Base-by-base conservation (phyloP, 2,888 invertebrate genomes). In the Diadegma fenestrale region DNA sequence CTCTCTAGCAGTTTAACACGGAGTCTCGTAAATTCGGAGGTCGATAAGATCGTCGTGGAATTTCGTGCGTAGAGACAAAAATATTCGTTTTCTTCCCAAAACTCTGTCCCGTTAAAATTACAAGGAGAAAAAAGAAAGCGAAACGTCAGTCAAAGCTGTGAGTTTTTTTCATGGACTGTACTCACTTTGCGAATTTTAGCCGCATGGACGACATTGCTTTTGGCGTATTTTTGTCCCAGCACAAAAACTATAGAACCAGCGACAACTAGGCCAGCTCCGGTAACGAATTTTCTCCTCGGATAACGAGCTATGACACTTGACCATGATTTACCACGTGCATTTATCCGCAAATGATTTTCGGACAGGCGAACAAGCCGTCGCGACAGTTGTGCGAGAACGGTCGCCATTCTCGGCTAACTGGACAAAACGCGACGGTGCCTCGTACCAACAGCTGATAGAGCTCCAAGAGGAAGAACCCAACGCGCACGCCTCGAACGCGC, bases 101-200 rank as follows among this genome's bases (percentile, higher is more conserved):
- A 80, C 6, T 0, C 0, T 10, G 1, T 12, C 17, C 22, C 48
- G 37, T 41, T 26, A n/a, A 26, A 22, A 51, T 14, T 2, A 22
- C 10, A 43, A 26, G 41, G 37, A 26, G 41, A 45, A 19, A 41
- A 63, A 12, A 26, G 14, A 33, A 19, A 58, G 61, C 8, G 37
- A 73, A 41, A 54, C 17, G 17, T 54, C 10, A 41, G 17, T 51
- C 10, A 19, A 22, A 64, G 51, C 12, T 4, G 22, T 14, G 6
- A 45, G 22, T 69, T 72, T 78, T 73, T 17, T 17, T 1, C 2
- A 1, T 19, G 41, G 54, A 69, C 83, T 80, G 72, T 73, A 92
- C 94, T 93, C 93, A 95, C 95, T 93, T 94, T 94, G 91, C 94
- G 95, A 71, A 94, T 86, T 90, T 95, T 95, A 75, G 94, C 93